phyloP scores from a whole-genome alignment of 2,888 invertebrate genomes.

The Cryptocheilus praepositus region DNA sequence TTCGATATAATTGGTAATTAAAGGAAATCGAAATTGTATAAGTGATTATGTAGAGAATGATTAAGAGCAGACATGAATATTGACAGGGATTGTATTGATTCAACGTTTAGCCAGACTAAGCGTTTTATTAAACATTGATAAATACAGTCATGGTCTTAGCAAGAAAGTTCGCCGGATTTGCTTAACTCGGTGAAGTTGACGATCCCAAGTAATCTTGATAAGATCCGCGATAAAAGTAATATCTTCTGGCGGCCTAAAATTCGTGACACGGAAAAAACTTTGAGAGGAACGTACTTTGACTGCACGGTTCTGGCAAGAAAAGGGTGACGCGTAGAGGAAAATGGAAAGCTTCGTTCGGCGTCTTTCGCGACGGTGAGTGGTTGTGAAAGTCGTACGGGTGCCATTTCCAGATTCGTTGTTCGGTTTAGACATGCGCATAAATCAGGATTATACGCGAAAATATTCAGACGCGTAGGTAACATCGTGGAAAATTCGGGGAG shows the following conservation, averaged over 20 bases:
- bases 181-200: neutral
- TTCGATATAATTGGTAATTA: too few relatives aligned
- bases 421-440: conserved; percentile 8
- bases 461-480: neutral
- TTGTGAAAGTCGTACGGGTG: neutral
- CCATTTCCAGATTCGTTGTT: neutral
- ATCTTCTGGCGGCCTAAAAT: neutral
- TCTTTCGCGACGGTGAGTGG: neutral
- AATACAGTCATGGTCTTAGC: too few relatives aligned
- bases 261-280: conserved; percentile 5
- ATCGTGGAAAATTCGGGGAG: neutral
- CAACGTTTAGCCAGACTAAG: too few relatives aligned
- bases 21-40: too few relatives aligned
- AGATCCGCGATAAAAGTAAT: conserved; percentile 1
- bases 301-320: too few relatives aligned
- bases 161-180: neutral
- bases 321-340: too few relatives aligned
- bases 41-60: too few relatives aligned
- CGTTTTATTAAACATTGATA: too few relatives aligned
- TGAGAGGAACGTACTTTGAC: neutral
- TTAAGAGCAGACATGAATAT: too few relatives aligned
- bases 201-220: neutral
- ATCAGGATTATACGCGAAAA: conserved; percentile 1
- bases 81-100: too few relatives aligned
- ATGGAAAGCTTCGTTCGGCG: too few relatives aligned